phyloP scores from a whole-genome alignment of 92 coral and sea anemone species.

The Parazoanthus swiftii region DNA sequence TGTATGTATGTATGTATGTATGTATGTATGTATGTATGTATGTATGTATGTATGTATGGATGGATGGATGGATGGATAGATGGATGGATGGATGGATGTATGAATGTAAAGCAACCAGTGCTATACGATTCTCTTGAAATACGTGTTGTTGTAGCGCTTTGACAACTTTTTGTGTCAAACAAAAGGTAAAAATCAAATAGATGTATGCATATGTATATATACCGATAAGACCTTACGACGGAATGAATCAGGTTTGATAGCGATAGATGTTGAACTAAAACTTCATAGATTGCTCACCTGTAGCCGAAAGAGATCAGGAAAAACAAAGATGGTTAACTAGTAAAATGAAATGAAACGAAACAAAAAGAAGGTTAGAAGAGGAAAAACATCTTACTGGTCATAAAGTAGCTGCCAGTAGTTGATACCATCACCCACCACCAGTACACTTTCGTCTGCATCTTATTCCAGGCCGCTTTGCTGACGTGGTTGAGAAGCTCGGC shows the following conservation, averaged over 20 bases:
- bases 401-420: slow-evolving; percentile 43
- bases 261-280: no score
- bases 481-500: slow-evolving; percentile 78
- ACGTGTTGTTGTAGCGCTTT: no score
- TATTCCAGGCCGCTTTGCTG: slow-evolving; percentile 72
- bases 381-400: slow-evolving; percentile 24
- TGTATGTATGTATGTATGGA: no score
- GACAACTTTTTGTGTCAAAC: no score
- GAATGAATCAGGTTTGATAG: not conserved
- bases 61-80: no score
- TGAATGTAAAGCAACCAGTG: no score
- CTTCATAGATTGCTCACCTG: not conserved
- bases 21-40: no score
- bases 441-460: slow-evolving; percentile 66
- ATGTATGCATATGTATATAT: no score
- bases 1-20: no score
- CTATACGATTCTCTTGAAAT: no score
- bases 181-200: not conserved
- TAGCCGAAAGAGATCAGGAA: not conserved
- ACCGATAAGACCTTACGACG: not conserved
- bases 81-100: no score
- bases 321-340: not conserved
- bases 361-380: no score
- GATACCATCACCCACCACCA: slow-evolving; percentile 71
- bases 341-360: not conserved